These are phyloP conservation scores for Dorcus parallelipipedus DNA, from an alignment of 2,888 invertebrate genomes.

Conservation along the genomic window DNA sequence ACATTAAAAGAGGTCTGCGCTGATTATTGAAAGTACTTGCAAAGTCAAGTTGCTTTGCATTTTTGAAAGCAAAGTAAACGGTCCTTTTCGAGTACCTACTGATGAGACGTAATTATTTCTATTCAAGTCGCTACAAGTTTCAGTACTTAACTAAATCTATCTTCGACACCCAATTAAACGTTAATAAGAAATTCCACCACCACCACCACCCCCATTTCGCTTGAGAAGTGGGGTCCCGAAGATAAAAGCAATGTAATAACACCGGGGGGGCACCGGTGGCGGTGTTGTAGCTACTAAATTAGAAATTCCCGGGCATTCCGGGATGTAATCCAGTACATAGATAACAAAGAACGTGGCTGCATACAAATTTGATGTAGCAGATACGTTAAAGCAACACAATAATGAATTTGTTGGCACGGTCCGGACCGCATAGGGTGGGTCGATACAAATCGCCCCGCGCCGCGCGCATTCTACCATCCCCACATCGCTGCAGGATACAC, in stretches of 20 bases:
- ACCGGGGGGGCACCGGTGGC: neutral
- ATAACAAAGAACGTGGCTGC: constrained; percentile 26
- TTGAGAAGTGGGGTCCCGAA: no score
- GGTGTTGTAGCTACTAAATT: neutral
- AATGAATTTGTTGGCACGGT: constrained; percentile 41
- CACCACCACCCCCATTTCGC: no score
- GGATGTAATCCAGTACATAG: constrained; percentile 22
- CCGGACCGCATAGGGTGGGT: constrained; percentile 42
- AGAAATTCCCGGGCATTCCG: constrained; percentile 19
- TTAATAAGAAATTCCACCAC: no score
- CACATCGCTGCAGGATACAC: constrained; percentile 22
- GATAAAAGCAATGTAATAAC: neutral
- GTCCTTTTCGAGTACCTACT: no score
- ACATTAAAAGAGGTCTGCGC: no score
- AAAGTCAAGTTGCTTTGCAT: no score
- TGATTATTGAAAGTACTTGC: no score
- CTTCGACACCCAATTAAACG: no score
- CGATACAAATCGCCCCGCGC: constrained; percentile 31
- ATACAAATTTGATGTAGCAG: constrained; percentile 26
- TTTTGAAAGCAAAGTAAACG: no score
- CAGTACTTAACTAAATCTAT: no score
- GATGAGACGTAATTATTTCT: no score
- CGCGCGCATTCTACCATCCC: constrained; percentile 23
- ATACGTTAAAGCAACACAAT: constrained; percentile 35
- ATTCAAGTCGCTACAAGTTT: no score